Evolutionary conservation across 2,797 vertebrate genomes (phyloP).

Genomic region (Eulemur albifrons): DNA sequence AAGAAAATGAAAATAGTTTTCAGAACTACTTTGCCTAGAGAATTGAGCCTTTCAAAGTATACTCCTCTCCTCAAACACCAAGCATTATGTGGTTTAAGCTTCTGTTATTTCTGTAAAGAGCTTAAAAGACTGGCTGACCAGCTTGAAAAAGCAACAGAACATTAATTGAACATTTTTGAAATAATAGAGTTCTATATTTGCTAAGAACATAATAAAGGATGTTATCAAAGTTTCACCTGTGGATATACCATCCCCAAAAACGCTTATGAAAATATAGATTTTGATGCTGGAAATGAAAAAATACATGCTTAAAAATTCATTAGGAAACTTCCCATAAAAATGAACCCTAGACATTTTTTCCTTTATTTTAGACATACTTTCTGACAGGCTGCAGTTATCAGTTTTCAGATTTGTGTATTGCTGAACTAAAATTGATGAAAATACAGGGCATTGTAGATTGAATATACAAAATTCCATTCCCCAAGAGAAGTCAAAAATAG

Average conservation of each 20-base stretch:
- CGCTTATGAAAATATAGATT: conserved; percentile 66
- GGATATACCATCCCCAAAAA: conserved; percentile 61
- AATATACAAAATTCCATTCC: conserved; percentile 62
- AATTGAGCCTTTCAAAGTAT: conserved; percentile 77
- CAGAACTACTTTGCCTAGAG: conserved; percentile 64
- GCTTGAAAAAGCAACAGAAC: conserved; percentile 66
- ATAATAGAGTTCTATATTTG: conserved; percentile 77
- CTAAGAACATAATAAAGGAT: conserved; percentile 80
- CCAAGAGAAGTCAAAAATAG: conserved; percentile 26
- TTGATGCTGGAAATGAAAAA: conserved; percentile 72
- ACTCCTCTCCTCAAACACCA: conserved; percentile 57
- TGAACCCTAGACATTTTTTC: conserved; percentile 42
- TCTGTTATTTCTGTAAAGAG: conserved; percentile 76
- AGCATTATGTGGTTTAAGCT: conserved; percentile 77
- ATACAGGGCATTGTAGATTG: neutral
- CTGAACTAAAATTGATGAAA: conserved; percentile 64
- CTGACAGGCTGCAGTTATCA: conserved; percentile 54
- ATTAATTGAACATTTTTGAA: conserved; percentile 81
- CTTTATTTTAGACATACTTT: conserved; percentile 57
- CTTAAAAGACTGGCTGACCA: conserved; percentile 76
- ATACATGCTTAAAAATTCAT: conserved; percentile 76
- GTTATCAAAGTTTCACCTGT: conserved; percentile 74
- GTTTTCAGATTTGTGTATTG: conserved; percentile 59
- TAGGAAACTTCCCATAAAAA: conserved; percentile 68
- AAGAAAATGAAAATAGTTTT: conserved; percentile 77